phyloP scores from a whole-genome alignment of 2,797 vertebrate species.

The Gorsachius magnificus region DNA sequence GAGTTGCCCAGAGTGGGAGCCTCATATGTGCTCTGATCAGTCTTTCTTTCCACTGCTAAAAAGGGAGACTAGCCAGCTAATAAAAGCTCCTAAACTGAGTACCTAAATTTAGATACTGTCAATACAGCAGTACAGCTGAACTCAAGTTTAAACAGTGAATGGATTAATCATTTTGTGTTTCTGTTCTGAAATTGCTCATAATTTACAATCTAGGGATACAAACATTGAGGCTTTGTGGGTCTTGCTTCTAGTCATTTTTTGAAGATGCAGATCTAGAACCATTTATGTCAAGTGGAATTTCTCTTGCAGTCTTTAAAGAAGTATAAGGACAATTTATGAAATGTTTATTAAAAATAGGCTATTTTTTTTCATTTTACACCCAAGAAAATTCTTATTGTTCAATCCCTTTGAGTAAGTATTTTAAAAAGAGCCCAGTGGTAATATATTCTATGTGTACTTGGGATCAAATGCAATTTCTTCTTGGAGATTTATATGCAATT shows the following conservation, averaged over 20 bases:
- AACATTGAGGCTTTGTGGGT: background rate
- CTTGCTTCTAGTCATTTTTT: background rate
- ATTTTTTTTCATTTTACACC: background rate
- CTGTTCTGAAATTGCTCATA: background rate
- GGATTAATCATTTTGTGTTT: background rate
- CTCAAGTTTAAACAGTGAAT: background rate
- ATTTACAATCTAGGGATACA: background rate
- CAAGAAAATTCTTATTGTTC: constrained; percentile 13
- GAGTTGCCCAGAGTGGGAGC: background rate
- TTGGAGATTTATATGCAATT: constrained; percentile 57
- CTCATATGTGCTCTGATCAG: background rate
- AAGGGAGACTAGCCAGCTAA: background rate
- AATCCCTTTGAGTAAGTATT: constrained; percentile 11
- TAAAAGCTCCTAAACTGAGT: background rate
- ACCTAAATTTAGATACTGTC: background rate
- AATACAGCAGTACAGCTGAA: background rate
- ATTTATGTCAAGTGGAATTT: background rate
- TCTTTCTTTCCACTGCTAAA: background rate
- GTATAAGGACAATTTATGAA: background rate
- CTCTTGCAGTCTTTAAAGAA: background rate
- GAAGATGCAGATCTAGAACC: background rate
- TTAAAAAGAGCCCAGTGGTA: constrained; percentile 25
- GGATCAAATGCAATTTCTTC: constrained; percentile 60
- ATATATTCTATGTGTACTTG: constrained; percentile 48
- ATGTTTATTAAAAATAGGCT: background rate